Conservation (phyloP, 2,888 invertebrate genomes). For the Pseudococcus jackbeardsleyi region DNA sequence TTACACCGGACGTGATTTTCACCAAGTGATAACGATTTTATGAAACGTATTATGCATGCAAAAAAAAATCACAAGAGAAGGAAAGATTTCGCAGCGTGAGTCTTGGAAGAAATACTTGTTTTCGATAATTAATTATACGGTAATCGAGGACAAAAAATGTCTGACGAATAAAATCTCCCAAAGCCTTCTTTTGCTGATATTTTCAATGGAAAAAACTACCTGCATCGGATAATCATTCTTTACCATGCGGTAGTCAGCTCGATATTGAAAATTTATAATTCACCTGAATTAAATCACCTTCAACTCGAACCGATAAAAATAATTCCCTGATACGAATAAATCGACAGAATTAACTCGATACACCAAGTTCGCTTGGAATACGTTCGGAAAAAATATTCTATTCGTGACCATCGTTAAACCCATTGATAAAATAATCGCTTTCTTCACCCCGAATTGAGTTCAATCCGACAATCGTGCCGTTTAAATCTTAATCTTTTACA, state of each 20-base stretch:
- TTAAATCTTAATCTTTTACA: constrained; percentile 26
- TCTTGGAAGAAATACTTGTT: neutral
- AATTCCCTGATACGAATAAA: neutral
- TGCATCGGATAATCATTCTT: no score
- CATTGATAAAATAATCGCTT: constrained; percentile 7
- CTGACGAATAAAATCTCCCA: no score
- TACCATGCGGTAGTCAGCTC: neutral
- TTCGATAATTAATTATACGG: neutral
- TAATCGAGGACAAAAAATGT: neutral
- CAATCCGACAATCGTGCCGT: neutral
- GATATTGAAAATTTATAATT: neutral
- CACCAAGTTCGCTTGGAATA: neutral
- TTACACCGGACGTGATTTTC: neutral
- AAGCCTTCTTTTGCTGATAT: no score
- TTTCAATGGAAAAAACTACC: neutral
- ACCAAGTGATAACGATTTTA: neutral
- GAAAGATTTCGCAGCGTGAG: neutral
- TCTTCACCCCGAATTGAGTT: neutral
- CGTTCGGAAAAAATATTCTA: neutral
- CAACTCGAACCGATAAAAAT: neutral
- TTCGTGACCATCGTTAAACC: constrained; percentile 20
- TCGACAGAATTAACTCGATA: neutral
- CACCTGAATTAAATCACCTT: neutral
- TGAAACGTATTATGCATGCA: neutral
- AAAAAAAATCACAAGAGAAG: neutral